Conservation (phyloP, 2,888 invertebrate genomes). For the Thysanoteuthis rhombus region DNA sequence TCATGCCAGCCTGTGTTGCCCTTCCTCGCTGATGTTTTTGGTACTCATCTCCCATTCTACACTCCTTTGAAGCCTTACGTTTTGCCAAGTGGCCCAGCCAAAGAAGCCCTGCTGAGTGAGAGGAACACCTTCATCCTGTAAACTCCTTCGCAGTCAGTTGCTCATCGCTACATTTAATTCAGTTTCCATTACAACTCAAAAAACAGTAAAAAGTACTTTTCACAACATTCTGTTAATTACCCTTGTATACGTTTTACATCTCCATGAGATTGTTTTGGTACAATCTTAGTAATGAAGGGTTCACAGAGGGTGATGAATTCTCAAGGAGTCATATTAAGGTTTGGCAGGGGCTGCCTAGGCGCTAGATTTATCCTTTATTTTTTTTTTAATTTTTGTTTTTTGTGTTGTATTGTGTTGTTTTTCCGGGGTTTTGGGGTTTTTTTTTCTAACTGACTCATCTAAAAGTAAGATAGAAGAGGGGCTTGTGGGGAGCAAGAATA, state of each 20-base stretch:
- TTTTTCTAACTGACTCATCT: background rate
- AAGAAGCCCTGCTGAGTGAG: too few species aligned
- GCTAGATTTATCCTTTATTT: background rate
- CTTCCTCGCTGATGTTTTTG: background rate
- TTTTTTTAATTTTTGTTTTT: too few species aligned
- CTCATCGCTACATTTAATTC: background rate
- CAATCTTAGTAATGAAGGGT: background rate
- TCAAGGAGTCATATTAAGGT: background rate
- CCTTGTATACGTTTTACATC: background rate
- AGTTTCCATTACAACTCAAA: background rate
- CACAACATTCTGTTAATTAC: too few species aligned
- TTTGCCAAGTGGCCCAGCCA: background rate
- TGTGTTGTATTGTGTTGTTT: too few species aligned
- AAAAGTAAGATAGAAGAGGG: rapidly evolving
- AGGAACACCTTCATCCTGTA: background rate
- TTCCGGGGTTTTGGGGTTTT: too few species aligned
- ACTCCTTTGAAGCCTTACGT: background rate
- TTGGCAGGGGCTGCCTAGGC: background rate
- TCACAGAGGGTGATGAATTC: background rate
- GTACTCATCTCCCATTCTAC: background rate
- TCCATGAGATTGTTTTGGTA: background rate
- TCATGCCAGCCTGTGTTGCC: background rate
- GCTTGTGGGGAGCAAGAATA: background rate
- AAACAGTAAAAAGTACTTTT: background rate
- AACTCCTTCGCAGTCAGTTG: background rate